phyloP scores from a whole-genome alignment of 2,888 invertebrate genomes.

The Scotopteryx bipunctaria region DNA sequence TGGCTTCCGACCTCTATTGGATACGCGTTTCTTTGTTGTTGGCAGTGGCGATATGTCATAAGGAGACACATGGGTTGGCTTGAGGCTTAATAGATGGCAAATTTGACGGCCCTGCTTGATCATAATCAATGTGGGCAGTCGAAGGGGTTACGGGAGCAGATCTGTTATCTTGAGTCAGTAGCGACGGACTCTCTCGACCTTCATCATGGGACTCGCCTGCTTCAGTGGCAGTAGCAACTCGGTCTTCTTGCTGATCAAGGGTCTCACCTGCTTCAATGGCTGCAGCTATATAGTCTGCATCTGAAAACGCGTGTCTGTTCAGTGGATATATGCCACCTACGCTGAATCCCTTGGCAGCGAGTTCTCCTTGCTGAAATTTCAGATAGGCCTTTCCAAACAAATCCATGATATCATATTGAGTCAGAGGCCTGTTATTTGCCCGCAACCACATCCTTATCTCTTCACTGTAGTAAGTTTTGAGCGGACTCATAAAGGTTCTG shows the following conservation, averaged over 20 bases:
- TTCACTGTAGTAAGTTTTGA: too few relatives aligned
- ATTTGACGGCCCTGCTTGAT: slow-evolving; percentile 8
- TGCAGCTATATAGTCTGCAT: slow-evolving; percentile 5
- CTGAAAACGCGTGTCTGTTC: slow-evolving; percentile 5
- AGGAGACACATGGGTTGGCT: slow-evolving; percentile 11
- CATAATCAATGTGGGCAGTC: slow-evolving; percentile 3
- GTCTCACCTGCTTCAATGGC: slow-evolving; percentile 9
- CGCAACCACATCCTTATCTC: too few relatives aligned
- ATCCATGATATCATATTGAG: too few relatives aligned
- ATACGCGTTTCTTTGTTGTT: slow-evolving; percentile 4
- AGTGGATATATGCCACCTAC: too few relatives aligned
- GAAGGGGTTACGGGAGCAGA: slow-evolving; percentile 7
- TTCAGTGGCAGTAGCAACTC: background rate
- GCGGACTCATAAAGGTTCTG: too few relatives aligned
- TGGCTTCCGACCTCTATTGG: slow-evolving; percentile 6
- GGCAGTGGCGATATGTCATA: slow-evolving; percentile 6
- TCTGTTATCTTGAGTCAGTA: slow-evolving; percentile 4
- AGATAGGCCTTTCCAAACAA: too few relatives aligned
- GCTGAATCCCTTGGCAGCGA: too few relatives aligned
- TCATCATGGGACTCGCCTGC: slow-evolving; percentile 1
- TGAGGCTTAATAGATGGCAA: background rate
- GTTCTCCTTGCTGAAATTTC: too few relatives aligned
- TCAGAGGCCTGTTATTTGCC: too few relatives aligned
- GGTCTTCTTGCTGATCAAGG: slow-evolving; percentile 5
- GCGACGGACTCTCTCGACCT: slow-evolving; percentile 4